A percentile compares a stretch with the other conserved stretches of the same genome.
phyloP scores from a whole-genome alignment of 1,140 invertebrate genomes.

The Drosophila hydei region DNA sequence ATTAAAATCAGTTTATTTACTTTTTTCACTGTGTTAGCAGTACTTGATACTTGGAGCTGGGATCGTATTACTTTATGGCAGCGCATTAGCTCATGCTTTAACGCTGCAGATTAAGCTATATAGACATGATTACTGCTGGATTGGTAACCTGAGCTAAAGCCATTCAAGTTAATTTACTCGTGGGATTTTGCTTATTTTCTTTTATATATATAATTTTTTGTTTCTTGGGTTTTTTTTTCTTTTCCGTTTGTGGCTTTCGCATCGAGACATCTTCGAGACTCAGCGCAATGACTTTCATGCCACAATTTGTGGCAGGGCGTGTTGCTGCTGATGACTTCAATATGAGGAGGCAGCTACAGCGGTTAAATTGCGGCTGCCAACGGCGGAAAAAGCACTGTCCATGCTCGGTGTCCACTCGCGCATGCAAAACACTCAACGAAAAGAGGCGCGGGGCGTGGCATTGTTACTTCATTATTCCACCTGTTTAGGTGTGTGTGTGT shows the following conservation, averaged over 20 bases:
- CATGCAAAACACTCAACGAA: conserved; percentile 38
- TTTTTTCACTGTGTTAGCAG: background rate
- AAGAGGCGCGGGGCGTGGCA: conserved; percentile 19
- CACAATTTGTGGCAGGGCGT: conserved; percentile 18
- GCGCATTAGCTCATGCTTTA: conserved; percentile 25
- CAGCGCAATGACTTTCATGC: conserved; percentile 68
- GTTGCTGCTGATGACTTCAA: conserved; percentile 4
- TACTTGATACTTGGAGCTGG: conserved; percentile 3
- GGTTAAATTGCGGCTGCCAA: conserved; percentile 33
- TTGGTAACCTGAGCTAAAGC: conserved; percentile 62
- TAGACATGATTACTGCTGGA: conserved; percentile 27
- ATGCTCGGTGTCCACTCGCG: conserved; percentile 73
- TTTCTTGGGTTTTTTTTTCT: conserved; percentile 14
- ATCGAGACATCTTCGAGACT: conserved; percentile 54
- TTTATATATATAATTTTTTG: conserved; percentile 3
- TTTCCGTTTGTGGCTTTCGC: conserved; percentile 29
- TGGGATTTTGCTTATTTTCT: conserved; percentile 58
- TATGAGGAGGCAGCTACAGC: conserved; percentile 1
- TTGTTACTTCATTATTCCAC: conserved; percentile 20
- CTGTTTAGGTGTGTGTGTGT: conserved; percentile 20
- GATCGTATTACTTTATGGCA: conserved; percentile 7
- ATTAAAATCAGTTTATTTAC: background rate
- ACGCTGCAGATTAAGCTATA: conserved; percentile 44
- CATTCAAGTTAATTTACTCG: conserved; percentile 73
- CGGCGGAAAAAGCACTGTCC: conserved; percentile 57